Conservation (phyloP, 2,888 invertebrate species). For the Fissipunctia ypsillon region DNA sequence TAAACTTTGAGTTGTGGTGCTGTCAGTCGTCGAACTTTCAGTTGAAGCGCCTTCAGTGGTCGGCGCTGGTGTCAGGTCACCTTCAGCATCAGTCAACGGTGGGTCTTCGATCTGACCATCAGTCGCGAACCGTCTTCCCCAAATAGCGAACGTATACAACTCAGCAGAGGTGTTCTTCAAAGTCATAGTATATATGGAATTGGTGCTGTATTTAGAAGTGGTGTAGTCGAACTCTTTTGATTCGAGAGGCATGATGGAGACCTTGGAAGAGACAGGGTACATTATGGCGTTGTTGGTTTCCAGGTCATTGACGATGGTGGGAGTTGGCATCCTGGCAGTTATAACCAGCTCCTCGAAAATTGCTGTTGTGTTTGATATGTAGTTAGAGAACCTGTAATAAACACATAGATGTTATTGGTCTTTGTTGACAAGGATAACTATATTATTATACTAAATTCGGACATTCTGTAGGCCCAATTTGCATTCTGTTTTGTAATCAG, state of each 20-base stretch:
- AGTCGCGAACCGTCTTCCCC: conserved; percentile 87
- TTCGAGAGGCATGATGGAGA: conserved; percentile 88
- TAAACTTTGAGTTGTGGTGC: background rate
- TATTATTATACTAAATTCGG: background rate
- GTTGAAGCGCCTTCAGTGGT: conserved; percentile 12
- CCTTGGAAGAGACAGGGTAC: conserved; percentile 87
- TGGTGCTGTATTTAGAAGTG: conserved; percentile 47
- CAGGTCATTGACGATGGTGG: conserved; percentile 68
- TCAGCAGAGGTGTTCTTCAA: conserved; percentile 74
- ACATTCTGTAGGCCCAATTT: background rate
- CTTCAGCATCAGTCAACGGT: conserved; percentile 61
- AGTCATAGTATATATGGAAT: conserved; percentile 69
- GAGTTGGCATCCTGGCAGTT: conserved; percentile 82
- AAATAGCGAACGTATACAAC: conserved; percentile 88
- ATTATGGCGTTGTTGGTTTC: conserved; percentile 80
- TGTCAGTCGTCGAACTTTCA: background rate
- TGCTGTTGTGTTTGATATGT: conserved; percentile 79
- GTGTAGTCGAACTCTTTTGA: conserved; percentile 76
- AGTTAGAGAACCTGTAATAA: conserved; percentile 83
- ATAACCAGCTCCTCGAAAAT: conserved; percentile 87
- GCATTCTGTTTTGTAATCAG: background rate
- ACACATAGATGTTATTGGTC: background rate
- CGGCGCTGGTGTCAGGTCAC: conserved; percentile 1
- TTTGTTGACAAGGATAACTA: background rate
- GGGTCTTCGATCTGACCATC: conserved; percentile 80